Conservation (phyloP, 2,113 vertebrate genomes). For the Nettapus auritus region DNA sequence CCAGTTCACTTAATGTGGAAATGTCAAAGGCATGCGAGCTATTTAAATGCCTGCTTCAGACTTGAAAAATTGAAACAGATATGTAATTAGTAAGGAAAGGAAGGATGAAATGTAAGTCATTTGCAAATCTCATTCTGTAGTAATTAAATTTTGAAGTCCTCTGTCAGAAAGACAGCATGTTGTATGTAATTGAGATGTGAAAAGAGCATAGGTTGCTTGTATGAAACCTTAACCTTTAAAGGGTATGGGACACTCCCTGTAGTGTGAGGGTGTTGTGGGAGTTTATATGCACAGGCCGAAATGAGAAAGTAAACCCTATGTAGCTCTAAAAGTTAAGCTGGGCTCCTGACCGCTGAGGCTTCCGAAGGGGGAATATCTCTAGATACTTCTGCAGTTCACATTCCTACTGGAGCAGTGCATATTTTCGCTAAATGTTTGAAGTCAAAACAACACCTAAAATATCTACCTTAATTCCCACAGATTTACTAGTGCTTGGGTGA, state of each 20-base stretch:
- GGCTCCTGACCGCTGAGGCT: background rate
- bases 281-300: background rate
- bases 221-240: background rate
- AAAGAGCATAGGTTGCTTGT: background rate
- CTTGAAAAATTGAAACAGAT: background rate
- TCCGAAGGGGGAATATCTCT: background rate
- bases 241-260: background rate
- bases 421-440: background rate
- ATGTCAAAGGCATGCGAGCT: background rate
- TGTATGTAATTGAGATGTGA: background rate
- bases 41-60: background rate
- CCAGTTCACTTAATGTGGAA: background rate
- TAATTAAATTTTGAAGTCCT: background rate
- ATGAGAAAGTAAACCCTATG: background rate
- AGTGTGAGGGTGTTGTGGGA: background rate
- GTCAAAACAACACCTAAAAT: background rate
- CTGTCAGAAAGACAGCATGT: background rate
- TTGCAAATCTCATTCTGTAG: background rate
- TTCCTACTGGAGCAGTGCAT: background rate
- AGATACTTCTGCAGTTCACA: background rate
- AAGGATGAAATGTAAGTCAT: background rate
- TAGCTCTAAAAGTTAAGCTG: background rate
- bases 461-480: background rate
- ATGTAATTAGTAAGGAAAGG: background rate
- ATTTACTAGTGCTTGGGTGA: background rate